These are phyloP conservation scores for Artemisiospiza belli DNA, from an alignment of 2,113 vertebrate genomes.

Conservation along the genomic window DNA sequence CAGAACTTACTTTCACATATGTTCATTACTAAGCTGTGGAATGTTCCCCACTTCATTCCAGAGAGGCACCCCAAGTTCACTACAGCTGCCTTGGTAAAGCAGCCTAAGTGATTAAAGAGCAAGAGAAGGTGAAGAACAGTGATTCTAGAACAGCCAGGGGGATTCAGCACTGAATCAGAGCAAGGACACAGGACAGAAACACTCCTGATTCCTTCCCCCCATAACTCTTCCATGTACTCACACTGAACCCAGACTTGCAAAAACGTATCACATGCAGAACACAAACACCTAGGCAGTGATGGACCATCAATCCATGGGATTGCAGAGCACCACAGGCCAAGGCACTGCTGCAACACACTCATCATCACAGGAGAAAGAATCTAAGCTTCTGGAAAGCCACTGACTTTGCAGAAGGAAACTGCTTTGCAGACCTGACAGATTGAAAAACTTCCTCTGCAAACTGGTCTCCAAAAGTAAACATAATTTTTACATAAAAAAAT, in stretches of 20 bases:
- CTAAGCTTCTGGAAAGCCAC: not conserved
- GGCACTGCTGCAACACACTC: not conserved
- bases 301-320: not conserved
- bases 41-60: not conserved
- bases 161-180: not conserved
- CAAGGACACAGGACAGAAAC: not conserved
- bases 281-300: not conserved
- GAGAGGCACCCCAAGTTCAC: not conserved
- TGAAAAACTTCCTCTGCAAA: not conserved
- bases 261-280: not conserved
- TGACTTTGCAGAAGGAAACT: not conserved
- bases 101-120: not conserved
- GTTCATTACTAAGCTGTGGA: not conserved
- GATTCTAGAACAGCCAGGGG: not conserved
- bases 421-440: not conserved
- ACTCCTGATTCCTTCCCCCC: not conserved
- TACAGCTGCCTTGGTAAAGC: not conserved
- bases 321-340: not conserved
- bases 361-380: too few species aligned
- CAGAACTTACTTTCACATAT: not conserved
- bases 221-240: not conserved
- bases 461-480: not conserved
- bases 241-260: not conserved
- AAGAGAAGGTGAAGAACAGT: not conserved
- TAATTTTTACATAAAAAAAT: not conserved